phyloP scores from a whole-genome alignment of 2,888 invertebrate species.

The Rotaria magnacalcarata region DNA sequence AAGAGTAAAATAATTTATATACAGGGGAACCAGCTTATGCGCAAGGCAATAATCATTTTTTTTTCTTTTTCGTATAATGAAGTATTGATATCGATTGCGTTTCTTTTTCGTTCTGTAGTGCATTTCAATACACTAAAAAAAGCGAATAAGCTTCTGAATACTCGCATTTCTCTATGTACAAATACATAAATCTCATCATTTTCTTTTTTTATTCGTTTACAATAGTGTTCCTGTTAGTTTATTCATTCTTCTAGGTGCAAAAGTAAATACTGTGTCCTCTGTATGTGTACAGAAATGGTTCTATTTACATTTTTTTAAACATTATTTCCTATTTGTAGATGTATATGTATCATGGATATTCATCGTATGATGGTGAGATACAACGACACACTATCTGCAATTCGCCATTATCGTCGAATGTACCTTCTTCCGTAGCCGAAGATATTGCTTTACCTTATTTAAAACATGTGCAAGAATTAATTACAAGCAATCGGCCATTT shows the following conservation, averaged over 20 bases:
- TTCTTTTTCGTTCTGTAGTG: not conserved
- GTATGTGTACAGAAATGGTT: too few species aligned
- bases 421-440: not conserved
- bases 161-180: too few species aligned
- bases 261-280: too few species aligned
- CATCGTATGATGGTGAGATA: slow-evolving; percentile 7
- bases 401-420: not conserved
- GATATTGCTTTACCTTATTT: not conserved
- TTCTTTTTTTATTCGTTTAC: not conserved
- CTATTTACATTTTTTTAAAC: too few species aligned
- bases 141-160: too few species aligned
- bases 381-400: not conserved
- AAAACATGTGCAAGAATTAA: not conserved
- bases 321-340: not conserved
- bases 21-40: not conserved
- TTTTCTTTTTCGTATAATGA: not conserved
- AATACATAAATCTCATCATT: not conserved
- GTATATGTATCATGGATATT: slow-evolving; percentile 30
- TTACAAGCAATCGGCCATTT: not conserved
- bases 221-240: not conserved
- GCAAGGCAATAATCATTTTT: not conserved
- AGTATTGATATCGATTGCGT: not conserved
- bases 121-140: not conserved
- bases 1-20: not conserved
- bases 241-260: too few species aligned